phyloP scores from a whole-genome alignment of 2,888 invertebrate species.

The Ectobius pallidus region DNA sequence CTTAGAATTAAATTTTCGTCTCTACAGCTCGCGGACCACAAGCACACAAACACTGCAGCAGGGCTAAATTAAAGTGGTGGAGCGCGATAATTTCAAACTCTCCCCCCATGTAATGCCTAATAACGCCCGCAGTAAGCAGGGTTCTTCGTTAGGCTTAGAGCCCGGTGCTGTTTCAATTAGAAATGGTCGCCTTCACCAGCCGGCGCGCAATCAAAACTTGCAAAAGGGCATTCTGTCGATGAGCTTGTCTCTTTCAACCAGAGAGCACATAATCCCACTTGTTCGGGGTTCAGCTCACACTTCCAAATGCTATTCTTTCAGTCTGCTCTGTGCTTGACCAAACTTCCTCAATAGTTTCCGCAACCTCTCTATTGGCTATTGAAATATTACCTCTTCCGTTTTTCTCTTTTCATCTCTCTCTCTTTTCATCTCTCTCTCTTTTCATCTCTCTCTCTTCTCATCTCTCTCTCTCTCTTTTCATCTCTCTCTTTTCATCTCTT shows the following conservation, averaged over 20 bases:
- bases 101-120: not conserved
- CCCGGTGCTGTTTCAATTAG: not conserved
- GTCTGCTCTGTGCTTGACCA: too few species aligned
- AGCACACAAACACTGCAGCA: not conserved
- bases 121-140: not conserved
- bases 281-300: too few species aligned
- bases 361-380: too few species aligned
- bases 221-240: too few species aligned
- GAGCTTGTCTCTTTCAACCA: too few species aligned
- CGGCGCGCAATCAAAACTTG: too few species aligned
- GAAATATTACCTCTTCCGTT: too few species aligned
- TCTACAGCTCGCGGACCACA: not conserved
- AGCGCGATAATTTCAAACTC: constrained; percentile 3
- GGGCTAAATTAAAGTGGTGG: not conserved
- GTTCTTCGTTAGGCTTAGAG: not conserved
- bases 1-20: too few species aligned
- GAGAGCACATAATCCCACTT: too few species aligned
- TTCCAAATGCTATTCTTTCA: too few species aligned
- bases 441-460: not conserved
- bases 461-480: not conserved
- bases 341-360: too few species aligned
- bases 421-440: not conserved
- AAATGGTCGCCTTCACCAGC: too few species aligned
- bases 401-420: not conserved
- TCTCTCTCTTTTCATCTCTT: not conserved